Base-by-base conservation (phyloP, 2,113 vertebrate species). In the Tachuris rubrigastra region DNA sequence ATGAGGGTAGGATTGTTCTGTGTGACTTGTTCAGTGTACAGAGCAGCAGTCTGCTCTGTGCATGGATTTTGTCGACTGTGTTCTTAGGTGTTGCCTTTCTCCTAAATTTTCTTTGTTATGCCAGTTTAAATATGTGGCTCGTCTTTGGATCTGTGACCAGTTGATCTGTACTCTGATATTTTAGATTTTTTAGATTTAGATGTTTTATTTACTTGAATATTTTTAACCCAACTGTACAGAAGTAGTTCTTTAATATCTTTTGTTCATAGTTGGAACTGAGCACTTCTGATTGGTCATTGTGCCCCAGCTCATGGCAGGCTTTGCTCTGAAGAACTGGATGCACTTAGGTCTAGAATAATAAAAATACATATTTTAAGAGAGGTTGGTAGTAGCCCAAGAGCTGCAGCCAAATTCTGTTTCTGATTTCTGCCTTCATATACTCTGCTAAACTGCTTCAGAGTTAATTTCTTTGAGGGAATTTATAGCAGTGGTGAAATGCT, bases 381-480 rank as follows among this genome's bases (percentile, higher is more conserved):
- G 30, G 17, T 65, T 95, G 93, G 56, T 89, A 78, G 60, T 90
- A 81, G 80, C 84, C 89, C 80, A 87, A 95, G 49, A 95, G 52
- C 37, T 44, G 46, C 49, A 89, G 81, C 94, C 87, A 93, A 91
- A 79, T 82, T 84, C 41, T 90, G 31, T 49, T 90, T 92, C 68
- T 93, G 52, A 65, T 94, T 92, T 95, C 66, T 95, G 76, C 46
- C 44, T 84, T 80, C 65, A 30, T 80, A 71, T 88, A 55, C 35
- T 87, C 87, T 90, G 73, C 90, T 72, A 75, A 93, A 74, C 68
- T 56, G 88, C 79, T 88, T 85, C 68, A 79, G 91, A 88, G 52
- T 96, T 96, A 93, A 96, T 95, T 93, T 94, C 22, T 93, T 94
- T 84, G 79, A 66, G 81, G 14, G n/a, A 96, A 93, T 96, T 94